Percentiles rank a stretch among this genome's conserved stretches.
These are phyloP conservation scores for Sebastes nivosus DNA, from an alignment of 2,797 vertebrate species.

Conservation along the genomic window DNA sequence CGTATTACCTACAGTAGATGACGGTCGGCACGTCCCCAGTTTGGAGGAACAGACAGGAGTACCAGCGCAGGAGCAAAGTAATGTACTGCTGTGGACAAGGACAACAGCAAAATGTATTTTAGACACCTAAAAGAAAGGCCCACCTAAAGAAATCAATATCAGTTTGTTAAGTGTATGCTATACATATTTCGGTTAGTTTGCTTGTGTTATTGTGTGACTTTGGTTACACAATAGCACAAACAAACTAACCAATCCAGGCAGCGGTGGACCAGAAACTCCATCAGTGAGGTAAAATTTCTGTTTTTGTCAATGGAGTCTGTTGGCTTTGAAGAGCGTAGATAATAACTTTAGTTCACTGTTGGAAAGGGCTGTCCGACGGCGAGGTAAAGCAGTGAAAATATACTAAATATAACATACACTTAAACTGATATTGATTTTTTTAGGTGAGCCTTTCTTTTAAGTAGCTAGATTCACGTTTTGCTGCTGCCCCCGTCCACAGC, in stretches of 20 bases:
- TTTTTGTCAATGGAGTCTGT: neutral
- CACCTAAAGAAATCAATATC: neutral
- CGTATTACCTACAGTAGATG: neutral
- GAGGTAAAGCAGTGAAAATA: neutral
- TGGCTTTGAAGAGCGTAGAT: neutral
- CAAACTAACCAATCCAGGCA: too few species aligned
- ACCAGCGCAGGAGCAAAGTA: too few species aligned
- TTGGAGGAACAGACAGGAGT: neutral
- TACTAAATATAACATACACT: neutral
- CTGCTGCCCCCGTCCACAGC: too few species aligned
- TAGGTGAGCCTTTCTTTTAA: too few species aligned
- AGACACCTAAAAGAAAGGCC: neutral
- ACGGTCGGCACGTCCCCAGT: neutral
- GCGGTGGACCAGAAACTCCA: too few species aligned
- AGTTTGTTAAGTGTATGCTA: neutral
- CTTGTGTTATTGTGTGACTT: neutral
- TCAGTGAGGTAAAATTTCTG: neutral
- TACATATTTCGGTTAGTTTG: neutral
- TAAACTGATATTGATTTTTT: too few species aligned
- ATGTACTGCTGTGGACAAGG: fast-evolving
- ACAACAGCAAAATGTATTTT: neutral
- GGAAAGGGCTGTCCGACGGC: neutral
- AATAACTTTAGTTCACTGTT: neutral
- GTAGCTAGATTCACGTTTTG: too few species aligned
- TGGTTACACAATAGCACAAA: too few species aligned